Conservation (phyloP, 2,888 invertebrate genomes). For the Drosophila anomelani region DNA sequence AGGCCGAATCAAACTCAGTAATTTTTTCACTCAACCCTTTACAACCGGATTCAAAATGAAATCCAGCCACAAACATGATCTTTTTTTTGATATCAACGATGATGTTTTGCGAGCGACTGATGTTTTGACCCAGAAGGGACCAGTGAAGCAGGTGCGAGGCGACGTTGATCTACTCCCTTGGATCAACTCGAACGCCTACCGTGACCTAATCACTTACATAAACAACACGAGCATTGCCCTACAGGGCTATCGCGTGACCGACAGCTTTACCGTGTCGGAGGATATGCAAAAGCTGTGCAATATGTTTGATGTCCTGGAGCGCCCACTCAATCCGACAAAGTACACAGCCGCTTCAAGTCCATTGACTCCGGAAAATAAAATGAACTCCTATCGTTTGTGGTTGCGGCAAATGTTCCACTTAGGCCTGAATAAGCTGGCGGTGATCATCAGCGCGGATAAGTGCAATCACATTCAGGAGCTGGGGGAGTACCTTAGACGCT, state of each 20-base stretch:
- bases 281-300: constrained; percentile 86
- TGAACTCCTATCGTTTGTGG: constrained; percentile 93
- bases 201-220: constrained; percentile 93
- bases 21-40: not conserved
- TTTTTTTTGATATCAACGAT: constrained; percentile 21
- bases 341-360: accelerated
- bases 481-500: constrained; percentile 93
- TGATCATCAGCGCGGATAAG: constrained; percentile 86
- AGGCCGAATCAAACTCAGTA: not conserved
- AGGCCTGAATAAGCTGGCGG: constrained; percentile 87
- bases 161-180: constrained; percentile 47
- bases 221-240: constrained; percentile 93
- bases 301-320: constrained; percentile 90
- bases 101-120: constrained; percentile 13
- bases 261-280: constrained; percentile 86
- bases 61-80: not conserved
- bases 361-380: constrained; percentile 80
- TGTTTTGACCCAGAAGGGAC: constrained; percentile 23
- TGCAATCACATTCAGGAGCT: constrained; percentile 90
- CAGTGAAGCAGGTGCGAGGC: constrained; percentile 20
- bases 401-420: constrained; percentile 88
- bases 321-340: constrained; percentile 86
- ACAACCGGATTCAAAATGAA: constrained; percentile 25
- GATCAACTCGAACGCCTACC: constrained; percentile 90
- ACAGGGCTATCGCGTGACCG: constrained; percentile 89